Conservation (phyloP, 2,113 vertebrate genomes). For the Lota lota region DNA sequence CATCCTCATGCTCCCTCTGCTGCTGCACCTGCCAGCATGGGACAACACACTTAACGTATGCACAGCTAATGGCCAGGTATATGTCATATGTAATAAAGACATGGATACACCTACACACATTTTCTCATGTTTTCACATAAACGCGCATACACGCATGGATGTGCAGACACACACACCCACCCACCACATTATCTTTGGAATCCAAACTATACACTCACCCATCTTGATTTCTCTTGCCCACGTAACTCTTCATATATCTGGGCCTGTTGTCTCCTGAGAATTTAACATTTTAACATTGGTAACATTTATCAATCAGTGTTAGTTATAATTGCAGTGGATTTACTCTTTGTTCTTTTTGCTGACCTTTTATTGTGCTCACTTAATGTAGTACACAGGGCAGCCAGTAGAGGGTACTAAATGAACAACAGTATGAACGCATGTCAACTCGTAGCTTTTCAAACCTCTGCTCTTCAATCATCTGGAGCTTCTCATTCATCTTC, state of each 20-base stretch:
- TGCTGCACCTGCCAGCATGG: slow-evolving; percentile 61
- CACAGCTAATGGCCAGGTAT: too few relatives aligned
- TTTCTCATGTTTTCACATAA: too few relatives aligned
- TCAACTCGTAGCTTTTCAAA: slow-evolving; percentile 28
- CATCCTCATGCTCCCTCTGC: slow-evolving; percentile 75
- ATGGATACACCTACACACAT: background rate
- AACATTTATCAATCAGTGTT: background rate
- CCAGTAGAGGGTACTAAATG: background rate
- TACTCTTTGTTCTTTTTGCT: background rate
- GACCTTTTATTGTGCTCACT: background rate
- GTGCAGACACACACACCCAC: background rate
- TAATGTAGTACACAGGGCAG: background rate
- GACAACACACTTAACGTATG: too few relatives aligned
- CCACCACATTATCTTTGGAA: background rate
- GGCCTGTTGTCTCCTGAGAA: slow-evolving; percentile 66
- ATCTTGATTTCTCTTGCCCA: slow-evolving; percentile 66
- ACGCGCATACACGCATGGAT: background rate
- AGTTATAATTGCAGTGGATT: background rate
- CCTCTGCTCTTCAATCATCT: slow-evolving; percentile 79
- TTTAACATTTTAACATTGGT: background rate
- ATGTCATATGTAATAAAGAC: background rate
- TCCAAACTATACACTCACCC: slow-evolving; percentile 59
- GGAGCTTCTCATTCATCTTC: slow-evolving; percentile 77
- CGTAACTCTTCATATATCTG: slow-evolving; percentile 65
- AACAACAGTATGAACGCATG: background rate